phyloP scores from a whole-genome alignment of 2,113 vertebrate genomes.

The Neomonachus schauinslandi region DNA sequence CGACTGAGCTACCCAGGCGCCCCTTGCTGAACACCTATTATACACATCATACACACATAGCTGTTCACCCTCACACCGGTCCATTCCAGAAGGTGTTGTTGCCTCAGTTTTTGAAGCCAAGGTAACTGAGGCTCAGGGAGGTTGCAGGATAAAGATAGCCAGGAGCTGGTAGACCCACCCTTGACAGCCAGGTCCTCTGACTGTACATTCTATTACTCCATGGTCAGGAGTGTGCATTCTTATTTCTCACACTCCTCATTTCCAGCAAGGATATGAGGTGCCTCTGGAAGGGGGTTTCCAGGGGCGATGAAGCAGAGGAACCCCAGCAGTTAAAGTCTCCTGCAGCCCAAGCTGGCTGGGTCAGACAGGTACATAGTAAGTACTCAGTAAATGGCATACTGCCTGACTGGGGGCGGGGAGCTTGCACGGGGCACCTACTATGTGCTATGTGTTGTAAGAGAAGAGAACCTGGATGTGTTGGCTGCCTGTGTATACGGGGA shows the following conservation, averaged over 20 bases:
- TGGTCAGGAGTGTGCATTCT: background rate
- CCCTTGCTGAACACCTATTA: background rate
- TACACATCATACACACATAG: background rate
- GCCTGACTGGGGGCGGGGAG: no score
- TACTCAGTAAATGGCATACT: background rate
- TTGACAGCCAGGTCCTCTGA: background rate
- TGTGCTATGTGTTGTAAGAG: background rate
- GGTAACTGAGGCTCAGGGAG: background rate
- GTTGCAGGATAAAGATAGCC: background rate
- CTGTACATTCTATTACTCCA: background rate
- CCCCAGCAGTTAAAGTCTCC: background rate
- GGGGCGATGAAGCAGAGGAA: background rate
- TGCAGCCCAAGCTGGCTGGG: background rate
- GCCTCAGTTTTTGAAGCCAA: background rate
- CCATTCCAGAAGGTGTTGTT: background rate
- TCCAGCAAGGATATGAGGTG: background rate
- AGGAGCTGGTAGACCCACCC: background rate
- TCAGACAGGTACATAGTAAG: background rate
- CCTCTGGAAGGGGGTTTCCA: background rate
- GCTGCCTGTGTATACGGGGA: background rate
- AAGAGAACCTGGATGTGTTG: background rate
- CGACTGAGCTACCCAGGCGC: no score
- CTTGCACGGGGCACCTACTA: background rate
- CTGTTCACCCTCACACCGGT: background rate
- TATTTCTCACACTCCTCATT: background rate